Evolutionary conservation across 2,888 invertebrate genomes (phyloP).

Genomic region (Sepiola atlantica): DNA sequence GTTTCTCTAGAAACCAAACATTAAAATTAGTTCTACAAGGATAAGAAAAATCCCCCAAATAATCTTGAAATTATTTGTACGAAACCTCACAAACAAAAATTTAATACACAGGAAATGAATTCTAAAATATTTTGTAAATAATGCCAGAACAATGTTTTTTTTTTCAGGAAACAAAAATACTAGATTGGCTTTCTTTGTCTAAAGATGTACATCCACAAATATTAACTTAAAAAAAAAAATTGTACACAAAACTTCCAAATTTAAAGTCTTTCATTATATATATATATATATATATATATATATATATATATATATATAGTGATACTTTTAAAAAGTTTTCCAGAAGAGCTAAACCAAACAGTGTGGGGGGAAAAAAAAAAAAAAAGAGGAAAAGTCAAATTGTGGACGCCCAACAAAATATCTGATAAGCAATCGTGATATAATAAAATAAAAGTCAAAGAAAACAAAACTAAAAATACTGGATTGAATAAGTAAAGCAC

Average conservation of each 20-base stretch:
- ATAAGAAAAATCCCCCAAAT: too few relatives aligned
- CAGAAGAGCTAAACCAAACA: conserved; percentile 7
- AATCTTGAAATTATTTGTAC: too few relatives aligned
- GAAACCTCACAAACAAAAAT: neutral
- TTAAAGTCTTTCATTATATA: too few relatives aligned
- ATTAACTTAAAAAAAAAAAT: neutral
- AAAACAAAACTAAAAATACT: neutral
- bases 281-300: too few relatives aligned
- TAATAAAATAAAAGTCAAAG: neutral
- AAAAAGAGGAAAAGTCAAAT: neutral
- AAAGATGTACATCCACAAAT: neutral
- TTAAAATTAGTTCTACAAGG: neutral
- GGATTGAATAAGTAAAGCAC: neutral
- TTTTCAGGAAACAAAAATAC: neutral
- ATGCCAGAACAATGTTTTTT: neutral
- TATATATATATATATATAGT: neutral
- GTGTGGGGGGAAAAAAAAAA: neutral
- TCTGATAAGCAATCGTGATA: neutral
- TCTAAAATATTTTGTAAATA: neutral
- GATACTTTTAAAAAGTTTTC: neutral
- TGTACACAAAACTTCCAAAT: neutral
- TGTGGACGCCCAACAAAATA: neutral
- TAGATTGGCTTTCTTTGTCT: neutral
- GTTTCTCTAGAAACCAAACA: neutral
- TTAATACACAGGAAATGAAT: neutral